Evolutionary conservation across 2,888 invertebrate genomes (phyloP), one percentile per base, ranked within the genome.

Genomic region (Neocrepidodera transversa): DNA sequence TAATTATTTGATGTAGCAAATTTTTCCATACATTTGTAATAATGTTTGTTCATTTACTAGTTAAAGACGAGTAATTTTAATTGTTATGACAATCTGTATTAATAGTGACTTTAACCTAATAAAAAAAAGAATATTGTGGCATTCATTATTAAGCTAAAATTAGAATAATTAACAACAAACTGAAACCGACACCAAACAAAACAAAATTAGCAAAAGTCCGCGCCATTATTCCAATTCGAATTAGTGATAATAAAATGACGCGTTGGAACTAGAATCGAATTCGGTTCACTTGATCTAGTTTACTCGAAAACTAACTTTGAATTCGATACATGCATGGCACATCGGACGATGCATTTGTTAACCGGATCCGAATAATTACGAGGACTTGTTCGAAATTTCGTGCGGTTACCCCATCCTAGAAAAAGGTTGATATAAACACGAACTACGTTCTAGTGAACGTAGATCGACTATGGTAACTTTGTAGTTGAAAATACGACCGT

Each of bases 231-330:
- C 45, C 60, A 40, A 56, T 60, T 49, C 17, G 26, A 55, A 51
- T 60, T 56, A 56, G 38, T 32, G 55, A 60, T 60, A 60, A 60
- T 60, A 42, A 60, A 56, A 45, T 56, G 55, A 60, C 47, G 51
- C 40, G n/a, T 40, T 28, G 26, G 38, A 52, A 56, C 47, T 60
- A 45, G 47, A 56, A 60, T 56, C 35, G 47, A 26, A 48, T 51
- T 60, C 47, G 47, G 47, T 55, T 38, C 55, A 40, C 40, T 60
- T 40, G 51, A 60, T 51, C 35, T 26, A 60, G 47, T 56, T 51
- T 48, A 23, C 45, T 52, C 45, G 55, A 52, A 60, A 56, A 60
- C 55, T 51, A 56, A 56, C 60, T 56, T 28, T 53, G 28, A 57
- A 57, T 57, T 48, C 43, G 49, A 49, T 52, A 23, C 26, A 38